Evolutionary conservation across 2,797 vertebrate genomes (phyloP), one percentile per base, ranked within the genome.

Genomic region (Anguilla anguilla): DNA sequence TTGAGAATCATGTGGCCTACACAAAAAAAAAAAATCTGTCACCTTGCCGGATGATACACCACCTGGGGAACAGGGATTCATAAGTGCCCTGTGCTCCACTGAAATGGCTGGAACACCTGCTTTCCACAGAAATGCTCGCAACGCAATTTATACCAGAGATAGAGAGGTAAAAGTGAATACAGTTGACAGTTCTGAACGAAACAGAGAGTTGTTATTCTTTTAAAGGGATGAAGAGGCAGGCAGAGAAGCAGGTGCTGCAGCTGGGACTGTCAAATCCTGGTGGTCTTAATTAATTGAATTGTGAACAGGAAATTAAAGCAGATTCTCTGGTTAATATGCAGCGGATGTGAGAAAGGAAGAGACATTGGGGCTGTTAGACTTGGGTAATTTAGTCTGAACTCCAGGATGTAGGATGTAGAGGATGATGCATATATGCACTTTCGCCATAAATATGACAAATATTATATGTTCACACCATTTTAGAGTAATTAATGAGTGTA

Each of bases 121-220:
- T 51, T 51, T 82, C 11, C 39, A 51, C 19, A 49, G 9, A 25
- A 49, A 49, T 51, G 6, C 6, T 82, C 25, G n/a, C 22, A 25
- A 49, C 2, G 46, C 79, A 82, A 82, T 25, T 51, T 3, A n/a
- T 82, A 49, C 9, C 19, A n/a, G 79, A 22, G 22, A 51, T 25
- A n/a, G 79, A 82, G 22, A 82, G 19, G 10, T 46, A 51, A 49
- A 51, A 82, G 72, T 77, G 72, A 77, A 77, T 43, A 7, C 46
- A 49, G 13, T 79, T 79, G 77, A 79, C 79, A 49, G 79, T 82
- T 82, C 13, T 79, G 15, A 79, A 46, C 74, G 43, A 79, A 43
- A 22, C 1, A 35, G 35, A 74, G 69, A 74, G 11, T 81, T 46
- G 46, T 82, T 51, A 82, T 82, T 82, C 51, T 22, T 22, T 19